Percentiles rank a stretch among this genome's conserved stretches.
Evolutionary conservation across 1,140 invertebrate genomes (phyloP).

Genomic region (Drosophila subpulchrella): DNA sequence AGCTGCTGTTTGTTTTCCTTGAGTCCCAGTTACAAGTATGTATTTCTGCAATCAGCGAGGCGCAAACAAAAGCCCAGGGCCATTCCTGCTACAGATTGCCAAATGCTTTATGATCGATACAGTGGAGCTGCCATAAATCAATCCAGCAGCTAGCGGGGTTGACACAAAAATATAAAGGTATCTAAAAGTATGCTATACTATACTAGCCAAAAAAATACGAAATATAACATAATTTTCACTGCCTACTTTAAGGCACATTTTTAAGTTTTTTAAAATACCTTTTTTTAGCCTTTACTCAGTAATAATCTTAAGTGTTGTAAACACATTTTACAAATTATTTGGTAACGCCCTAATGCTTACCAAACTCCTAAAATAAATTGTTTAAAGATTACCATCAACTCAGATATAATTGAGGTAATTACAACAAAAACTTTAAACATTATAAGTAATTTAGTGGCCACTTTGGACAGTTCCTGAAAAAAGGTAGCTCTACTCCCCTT

Average conservation of each 20-base stretch:
- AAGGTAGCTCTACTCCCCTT: not conserved
- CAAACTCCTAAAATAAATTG: not conserved
- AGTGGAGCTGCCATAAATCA: slow-evolving; percentile 10
- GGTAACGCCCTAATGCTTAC: not conserved
- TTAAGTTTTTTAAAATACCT: too few relatives aligned
- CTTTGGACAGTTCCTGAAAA: not conserved
- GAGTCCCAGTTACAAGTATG: slow-evolving; percentile 14
- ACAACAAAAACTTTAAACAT: not conserved
- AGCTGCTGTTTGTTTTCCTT: slow-evolving; percentile 59
- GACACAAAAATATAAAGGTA: too few relatives aligned
- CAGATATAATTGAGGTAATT: not conserved
- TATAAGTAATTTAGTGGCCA: not conserved
- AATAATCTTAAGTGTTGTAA: too few relatives aligned
- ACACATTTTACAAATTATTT: too few relatives aligned
- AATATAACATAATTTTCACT: too few relatives aligned
- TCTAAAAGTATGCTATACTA: too few relatives aligned
- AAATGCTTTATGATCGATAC: slow-evolving; percentile 57
- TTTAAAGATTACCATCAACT: not conserved
- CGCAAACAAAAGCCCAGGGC: slow-evolving; percentile 50
- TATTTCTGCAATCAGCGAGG: slow-evolving; percentile 51
- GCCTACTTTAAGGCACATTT: too few relatives aligned
- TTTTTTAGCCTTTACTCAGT: too few relatives aligned
- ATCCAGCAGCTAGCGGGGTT: not conserved
- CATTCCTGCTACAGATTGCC: slow-evolving; percentile 22
- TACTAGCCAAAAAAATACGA: too few relatives aligned